These are phyloP conservation scores for Oasisia sp. DNA, from an alignment of 2,888 invertebrate genomes.

Conservation along the genomic window DNA sequence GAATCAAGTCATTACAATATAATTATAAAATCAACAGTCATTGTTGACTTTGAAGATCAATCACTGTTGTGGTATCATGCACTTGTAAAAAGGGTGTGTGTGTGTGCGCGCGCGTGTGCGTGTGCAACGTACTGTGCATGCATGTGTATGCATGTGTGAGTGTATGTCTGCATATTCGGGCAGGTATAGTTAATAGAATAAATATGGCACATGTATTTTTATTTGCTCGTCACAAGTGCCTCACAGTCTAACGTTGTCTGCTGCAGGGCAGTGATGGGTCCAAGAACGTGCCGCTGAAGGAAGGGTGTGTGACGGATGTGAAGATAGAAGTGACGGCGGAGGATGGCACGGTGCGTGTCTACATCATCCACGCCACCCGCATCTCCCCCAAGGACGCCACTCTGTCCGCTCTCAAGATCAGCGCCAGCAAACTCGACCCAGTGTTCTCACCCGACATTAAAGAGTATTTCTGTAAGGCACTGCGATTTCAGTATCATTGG, in stretches of 20 bases:
- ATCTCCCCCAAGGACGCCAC: constrained; percentile 62
- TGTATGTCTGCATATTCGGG: no score
- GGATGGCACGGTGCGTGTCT: constrained; percentile 61
- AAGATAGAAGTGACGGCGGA: constrained; percentile 64
- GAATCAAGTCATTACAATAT: no score
- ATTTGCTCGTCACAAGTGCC: background rate
- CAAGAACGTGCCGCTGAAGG: constrained; percentile 56
- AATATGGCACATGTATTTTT: no score
- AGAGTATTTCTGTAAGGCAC: constrained; percentile 50
- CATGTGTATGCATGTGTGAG: no score
- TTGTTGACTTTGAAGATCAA: no score
- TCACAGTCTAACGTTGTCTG: background rate
- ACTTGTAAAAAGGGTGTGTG: no score
- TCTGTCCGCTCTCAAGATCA: constrained; percentile 51
- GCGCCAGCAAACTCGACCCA: constrained; percentile 52
- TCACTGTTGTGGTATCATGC: no score
- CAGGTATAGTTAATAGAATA: no score
- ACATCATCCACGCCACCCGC: constrained; percentile 57
- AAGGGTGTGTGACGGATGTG: constrained; percentile 60
- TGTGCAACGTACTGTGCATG: no score
- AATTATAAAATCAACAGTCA: no score
- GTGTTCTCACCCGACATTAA: constrained; percentile 50
- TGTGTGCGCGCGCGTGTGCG: no score
- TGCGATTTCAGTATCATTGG: background rate
- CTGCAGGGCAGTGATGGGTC: constrained; percentile 56